Evolutionary conservation across 1,140 invertebrate species (phyloP), one percentile per base, ranked within the genome.

Genomic region (Dreissena polymorpha): DNA sequence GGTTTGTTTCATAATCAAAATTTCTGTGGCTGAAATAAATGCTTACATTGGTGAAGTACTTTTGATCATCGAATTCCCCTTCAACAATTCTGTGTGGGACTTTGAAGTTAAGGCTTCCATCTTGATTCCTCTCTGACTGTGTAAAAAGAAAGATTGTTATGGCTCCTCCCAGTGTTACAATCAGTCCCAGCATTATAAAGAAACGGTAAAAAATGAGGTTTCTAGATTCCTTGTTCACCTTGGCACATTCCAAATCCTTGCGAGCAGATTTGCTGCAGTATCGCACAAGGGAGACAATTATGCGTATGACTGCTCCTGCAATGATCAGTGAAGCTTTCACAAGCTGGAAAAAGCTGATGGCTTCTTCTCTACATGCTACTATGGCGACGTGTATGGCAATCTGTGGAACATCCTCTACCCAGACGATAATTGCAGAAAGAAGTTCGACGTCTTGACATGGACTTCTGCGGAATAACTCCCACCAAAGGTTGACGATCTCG

Each of bases 391-490:
- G 89, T 10, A 90, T 86, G 8, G 84, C 69, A 51, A 91, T 88
- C 73, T 91, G 90, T 7, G 90, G 90, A 29, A 91, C 83, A 70
- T 90, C 89, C 68, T 90, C 89, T 3, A 89, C 84, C 90, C 89
- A 90, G 27, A 91, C 88, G 13, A 82, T 89, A 0, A 90, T 81
- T 7, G 86, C 85, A 0, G 88, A 89, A 2, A 88, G 84, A 13
- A 89, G 60, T 65, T 91, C 89, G 3, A 80, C 69, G 53, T 91
- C 86, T 14, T 90, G 51, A 88, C 88, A 90, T 6, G 88, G 83
- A 70, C 89, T 85, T 12, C 84, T 63, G 7, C 85, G 71, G 69
- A 89, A 89, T 25, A 88, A 74, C 70, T 91, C 89, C 80, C 80
- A 86, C 75, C 86, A 86, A 18, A 90, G 76, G 79, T 91, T 91